These are phyloP conservation scores for Brachyhypopomus gauderio DNA, from an alignment of 2,113 vertebrate genomes.

Conservation along the genomic window DNA sequence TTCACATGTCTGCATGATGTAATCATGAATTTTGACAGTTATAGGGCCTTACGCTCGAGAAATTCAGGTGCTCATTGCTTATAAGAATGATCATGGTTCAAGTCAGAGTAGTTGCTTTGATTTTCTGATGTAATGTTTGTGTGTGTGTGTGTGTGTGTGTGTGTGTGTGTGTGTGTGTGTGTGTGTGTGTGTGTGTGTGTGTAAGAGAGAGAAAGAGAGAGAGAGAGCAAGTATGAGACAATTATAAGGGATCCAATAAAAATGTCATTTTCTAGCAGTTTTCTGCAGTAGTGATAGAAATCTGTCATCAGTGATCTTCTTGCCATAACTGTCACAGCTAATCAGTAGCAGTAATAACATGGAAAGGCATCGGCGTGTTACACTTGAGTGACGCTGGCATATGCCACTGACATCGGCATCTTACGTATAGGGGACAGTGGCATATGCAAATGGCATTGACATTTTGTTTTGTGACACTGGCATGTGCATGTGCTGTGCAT, in stretches of 20 bases:
- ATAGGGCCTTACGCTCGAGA: not conserved
- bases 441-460: no score
- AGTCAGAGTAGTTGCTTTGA: not conserved
- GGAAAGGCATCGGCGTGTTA: no score
- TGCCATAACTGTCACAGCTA: no score
- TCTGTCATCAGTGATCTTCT: not conserved
- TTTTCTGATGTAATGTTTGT: not conserved
- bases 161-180: not conserved
- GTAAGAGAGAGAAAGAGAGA: no score
- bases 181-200: not conserved
- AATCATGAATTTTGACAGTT: constrained; percentile 19
- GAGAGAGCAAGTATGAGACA: not conserved
- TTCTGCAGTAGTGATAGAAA: not conserved
- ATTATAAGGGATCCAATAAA: not conserved
- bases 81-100: not conserved
- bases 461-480: no score
- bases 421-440: no score
- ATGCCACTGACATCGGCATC: no score
- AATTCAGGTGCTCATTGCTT: not conserved
- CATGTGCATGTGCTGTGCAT: no score
- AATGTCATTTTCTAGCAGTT: not conserved
- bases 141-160: not conserved
- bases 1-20: constrained; percentile 53
- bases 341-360: no score
- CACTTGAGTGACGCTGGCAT: no score